Conservation (phyloP, 2,797 vertebrate genomes). For the Catharus ustulatus region DNA sequence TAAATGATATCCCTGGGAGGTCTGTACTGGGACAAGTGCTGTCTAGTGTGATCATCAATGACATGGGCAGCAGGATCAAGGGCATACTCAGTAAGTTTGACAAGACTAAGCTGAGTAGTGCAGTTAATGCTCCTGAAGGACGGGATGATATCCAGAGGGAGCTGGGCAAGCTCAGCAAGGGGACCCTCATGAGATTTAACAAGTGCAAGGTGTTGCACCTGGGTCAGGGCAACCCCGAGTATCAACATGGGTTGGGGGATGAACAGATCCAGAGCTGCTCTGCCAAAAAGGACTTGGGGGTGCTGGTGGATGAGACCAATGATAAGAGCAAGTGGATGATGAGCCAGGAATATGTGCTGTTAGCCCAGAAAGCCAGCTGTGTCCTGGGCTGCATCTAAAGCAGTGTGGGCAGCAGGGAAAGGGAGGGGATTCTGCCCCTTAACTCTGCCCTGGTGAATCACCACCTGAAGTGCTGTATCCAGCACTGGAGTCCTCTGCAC, state of each 20-base stretch:
- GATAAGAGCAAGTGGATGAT: background rate
- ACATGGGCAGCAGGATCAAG: background rate
- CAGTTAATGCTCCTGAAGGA: background rate
- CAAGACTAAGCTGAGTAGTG: background rate
- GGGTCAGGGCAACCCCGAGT: rapidly evolving
- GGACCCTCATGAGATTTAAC: background rate
- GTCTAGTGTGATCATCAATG: rapidly evolving
- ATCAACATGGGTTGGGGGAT: background rate
- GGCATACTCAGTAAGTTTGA: background rate
- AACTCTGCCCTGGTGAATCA: too few species aligned
- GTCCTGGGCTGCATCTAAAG: too few species aligned
- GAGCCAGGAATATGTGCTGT: rapidly evolving
- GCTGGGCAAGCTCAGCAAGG: background rate
- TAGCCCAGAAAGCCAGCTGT: background rate
- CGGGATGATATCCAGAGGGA: background rate
- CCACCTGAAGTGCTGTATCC: too few species aligned
- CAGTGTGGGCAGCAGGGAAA: too few species aligned
- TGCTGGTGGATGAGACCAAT: background rate
- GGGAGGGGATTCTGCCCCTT: too few species aligned
- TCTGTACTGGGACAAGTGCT: background rate
- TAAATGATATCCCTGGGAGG: background rate
- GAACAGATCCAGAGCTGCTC: background rate
- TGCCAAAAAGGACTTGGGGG: background rate
- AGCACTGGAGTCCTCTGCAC: too few species aligned
- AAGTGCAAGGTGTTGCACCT: background rate